phyloP scores from a whole-genome alignment of 2,888 invertebrate genomes.

The Platypus cylindrus region DNA sequence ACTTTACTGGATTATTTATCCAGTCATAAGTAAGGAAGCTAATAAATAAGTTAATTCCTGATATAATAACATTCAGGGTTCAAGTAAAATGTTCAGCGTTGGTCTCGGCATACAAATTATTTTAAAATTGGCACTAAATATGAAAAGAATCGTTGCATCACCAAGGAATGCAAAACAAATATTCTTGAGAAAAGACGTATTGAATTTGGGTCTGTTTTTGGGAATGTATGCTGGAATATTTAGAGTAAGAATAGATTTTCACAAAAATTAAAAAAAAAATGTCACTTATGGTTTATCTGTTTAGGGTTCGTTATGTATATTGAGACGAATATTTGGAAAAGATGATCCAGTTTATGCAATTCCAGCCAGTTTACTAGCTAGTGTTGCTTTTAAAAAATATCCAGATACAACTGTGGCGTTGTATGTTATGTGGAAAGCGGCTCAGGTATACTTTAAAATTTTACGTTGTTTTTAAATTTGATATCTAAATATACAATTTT shows the following conservation, averaged over 20 bases:
- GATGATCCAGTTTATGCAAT: constrained; percentile 53
- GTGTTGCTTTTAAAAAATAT: constrained; percentile 56
- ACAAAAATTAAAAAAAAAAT: no score
- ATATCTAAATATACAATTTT: constrained; percentile 4
- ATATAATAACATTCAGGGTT: constrained; percentile 35
- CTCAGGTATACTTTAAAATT: constrained; percentile 46
- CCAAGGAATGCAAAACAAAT: constrained; percentile 39
- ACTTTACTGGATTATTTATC: neutral
- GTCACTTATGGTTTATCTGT: no score
- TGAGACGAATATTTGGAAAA: constrained; percentile 47
- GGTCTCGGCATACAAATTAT: constrained; percentile 50
- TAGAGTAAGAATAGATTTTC: constrained; percentile 46
- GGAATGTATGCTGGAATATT: constrained; percentile 56
- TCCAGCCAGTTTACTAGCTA: constrained; percentile 58
- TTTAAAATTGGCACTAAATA: constrained; percentile 45
- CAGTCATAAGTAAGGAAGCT: neutral
- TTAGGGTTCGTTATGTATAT: constrained; percentile 48
- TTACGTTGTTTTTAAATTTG: constrained; percentile 1
- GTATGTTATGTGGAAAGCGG: constrained; percentile 70
- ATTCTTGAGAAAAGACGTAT: constrained; percentile 41
- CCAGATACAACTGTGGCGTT: constrained; percentile 68
- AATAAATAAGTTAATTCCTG: neutral
- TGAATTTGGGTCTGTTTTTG: constrained; percentile 53
- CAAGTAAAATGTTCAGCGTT: constrained; percentile 44
- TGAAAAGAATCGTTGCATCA: constrained; percentile 39